Evolutionary conservation across 2,113 vertebrate species (phyloP).

Genomic region (Myiagra hebetior): DNA sequence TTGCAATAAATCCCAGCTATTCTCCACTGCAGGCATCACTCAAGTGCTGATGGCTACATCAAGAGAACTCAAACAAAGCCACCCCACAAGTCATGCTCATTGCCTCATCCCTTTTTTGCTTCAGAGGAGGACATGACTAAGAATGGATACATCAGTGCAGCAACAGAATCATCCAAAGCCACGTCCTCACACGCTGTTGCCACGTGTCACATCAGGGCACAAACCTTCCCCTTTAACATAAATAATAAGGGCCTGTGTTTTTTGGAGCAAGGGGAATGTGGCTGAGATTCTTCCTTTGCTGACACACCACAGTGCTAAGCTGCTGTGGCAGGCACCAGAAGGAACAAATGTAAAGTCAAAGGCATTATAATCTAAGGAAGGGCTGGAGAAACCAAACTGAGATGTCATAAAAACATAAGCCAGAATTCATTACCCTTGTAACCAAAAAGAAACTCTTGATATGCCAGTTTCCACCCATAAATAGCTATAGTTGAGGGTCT

Average conservation of each 20-base stretch:
- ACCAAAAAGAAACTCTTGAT: slow-evolving; percentile 1
- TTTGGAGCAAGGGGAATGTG: not conserved
- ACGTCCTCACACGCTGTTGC: not conserved
- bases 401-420: slow-evolving; percentile 29
- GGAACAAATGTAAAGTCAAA: slow-evolving; percentile 3
- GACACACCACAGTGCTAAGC: slow-evolving; percentile 5
- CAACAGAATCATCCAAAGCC: not conserved
- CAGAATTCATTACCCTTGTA: slow-evolving; percentile 25
- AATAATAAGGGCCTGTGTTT: not conserved
- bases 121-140: not conserved
- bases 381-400: slow-evolving; percentile 10
- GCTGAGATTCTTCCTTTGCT: not conserved
- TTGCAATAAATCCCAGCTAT: not conserved
- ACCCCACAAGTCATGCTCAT: not conserved
- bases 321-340: slow-evolving; percentile 13
- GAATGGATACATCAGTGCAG: not conserved
- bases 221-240: not conserved
- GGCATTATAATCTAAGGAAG: not conserved
- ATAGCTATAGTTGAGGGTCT: not conserved
- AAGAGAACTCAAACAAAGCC: not conserved
- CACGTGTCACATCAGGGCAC: not conserved
- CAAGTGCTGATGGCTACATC: not conserved
- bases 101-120: not conserved
- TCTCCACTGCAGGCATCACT: not conserved
- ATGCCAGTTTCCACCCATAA: slow-evolving; percentile 45